Evolutionary conservation across 2,113 vertebrate species (phyloP).

Genomic region (Cottus gobio): DNA sequence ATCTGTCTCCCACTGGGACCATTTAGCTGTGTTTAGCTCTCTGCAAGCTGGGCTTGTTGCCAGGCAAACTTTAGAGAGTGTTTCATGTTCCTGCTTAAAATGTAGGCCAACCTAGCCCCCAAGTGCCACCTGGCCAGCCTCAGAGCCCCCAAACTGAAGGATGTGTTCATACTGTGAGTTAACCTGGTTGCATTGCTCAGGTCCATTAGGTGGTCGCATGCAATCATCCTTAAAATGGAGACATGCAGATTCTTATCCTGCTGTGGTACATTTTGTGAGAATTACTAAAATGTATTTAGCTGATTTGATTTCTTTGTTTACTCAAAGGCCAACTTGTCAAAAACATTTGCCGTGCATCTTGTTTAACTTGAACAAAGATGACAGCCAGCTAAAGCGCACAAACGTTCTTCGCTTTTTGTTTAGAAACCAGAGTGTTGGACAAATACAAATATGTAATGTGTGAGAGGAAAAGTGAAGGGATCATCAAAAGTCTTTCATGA

Average conservation of each 20-base stretch:
- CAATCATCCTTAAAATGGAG: background rate
- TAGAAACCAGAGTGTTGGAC: background rate
- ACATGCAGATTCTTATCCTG: background rate
- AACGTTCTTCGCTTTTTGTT: background rate
- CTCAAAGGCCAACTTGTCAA: background rate
- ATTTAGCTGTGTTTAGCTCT: constrained; percentile 69
- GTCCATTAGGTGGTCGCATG: background rate
- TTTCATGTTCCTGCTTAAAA: constrained; percentile 55
- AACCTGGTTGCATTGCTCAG: constrained; percentile 1
- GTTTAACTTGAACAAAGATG: background rate
- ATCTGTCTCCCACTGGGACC: constrained; percentile 63
- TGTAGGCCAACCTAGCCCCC: constrained; percentile 43
- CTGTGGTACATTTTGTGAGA: background rate
- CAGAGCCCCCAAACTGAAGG: background rate
- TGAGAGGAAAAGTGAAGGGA: background rate
- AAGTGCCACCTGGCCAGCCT: constrained; percentile 32
- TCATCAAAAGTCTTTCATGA: background rate
- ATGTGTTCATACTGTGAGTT: background rate
- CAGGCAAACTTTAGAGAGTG: constrained; percentile 64
- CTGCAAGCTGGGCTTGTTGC: constrained; percentile 55
- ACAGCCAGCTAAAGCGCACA: background rate
- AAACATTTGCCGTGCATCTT: background rate
- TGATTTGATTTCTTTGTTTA: background rate
- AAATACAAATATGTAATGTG: background rate
- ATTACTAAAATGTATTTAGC: background rate